Conservation (phyloP, 2,888 invertebrate species). For the Lucinisca nassula region DNA sequence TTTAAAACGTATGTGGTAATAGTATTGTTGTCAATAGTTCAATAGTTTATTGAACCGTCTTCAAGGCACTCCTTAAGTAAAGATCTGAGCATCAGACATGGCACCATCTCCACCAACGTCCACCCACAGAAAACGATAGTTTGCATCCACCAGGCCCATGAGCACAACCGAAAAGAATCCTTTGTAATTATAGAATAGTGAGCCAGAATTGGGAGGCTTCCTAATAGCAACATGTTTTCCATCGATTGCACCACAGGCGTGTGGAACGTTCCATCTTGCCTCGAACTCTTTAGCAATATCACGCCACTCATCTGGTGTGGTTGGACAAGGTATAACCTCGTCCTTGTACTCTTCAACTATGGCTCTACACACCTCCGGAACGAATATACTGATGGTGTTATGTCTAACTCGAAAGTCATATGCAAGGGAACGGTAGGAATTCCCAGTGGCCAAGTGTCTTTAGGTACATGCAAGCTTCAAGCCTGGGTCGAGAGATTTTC, state of each 20-base stretch:
- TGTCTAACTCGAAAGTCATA: too few relatives aligned
- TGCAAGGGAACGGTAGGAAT: too few relatives aligned
- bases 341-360: slow-evolving; percentile 60
- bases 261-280: slow-evolving; percentile 55
- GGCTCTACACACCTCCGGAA: slow-evolving; percentile 61
- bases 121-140: slow-evolving; percentile 36
- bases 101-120: slow-evolving; percentile 32
- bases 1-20: too few relatives aligned
- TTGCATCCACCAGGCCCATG: slow-evolving; percentile 21
- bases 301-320: slow-evolving; percentile 52
- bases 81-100: too few relatives aligned
- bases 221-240: slow-evolving; percentile 61
- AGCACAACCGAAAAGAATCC: slow-evolving; percentile 30
- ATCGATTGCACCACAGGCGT: slow-evolving; percentile 53
- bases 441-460: too few relatives aligned
- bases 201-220: slow-evolving; percentile 48
- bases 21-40: too few relatives aligned
- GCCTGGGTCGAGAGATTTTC: too few relatives aligned
- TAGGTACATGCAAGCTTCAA: too few relatives aligned
- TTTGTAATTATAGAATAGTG: slow-evolving; percentile 57
- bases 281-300: slow-evolving; percentile 37
- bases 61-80: too few relatives aligned
- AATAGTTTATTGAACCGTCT: too few relatives aligned
- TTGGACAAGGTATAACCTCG: slow-evolving; percentile 56
- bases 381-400: too few relatives aligned